phyloP scores from a whole-genome alignment of 2,797 vertebrate species.

The Darevskia mixta region DNA sequence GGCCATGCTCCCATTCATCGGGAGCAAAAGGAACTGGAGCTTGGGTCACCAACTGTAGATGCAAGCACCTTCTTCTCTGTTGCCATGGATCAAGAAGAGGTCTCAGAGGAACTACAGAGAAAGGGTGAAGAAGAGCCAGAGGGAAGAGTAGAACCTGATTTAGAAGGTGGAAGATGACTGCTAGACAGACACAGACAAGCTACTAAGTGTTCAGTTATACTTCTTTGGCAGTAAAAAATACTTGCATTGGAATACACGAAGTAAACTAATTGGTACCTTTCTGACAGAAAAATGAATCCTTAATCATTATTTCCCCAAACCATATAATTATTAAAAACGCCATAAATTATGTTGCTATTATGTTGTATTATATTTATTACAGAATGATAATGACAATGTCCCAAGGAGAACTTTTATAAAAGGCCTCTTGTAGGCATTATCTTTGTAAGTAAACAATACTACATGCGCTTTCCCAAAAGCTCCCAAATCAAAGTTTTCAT shows the following conservation, averaged over 20 bases:
- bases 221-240: neutral
- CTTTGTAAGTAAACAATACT: neutral
- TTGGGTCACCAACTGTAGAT: neutral
- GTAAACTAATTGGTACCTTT: slow-evolving; percentile 1
- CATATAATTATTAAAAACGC: neutral
- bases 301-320: neutral
- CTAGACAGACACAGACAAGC: neutral
- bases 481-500: neutral
- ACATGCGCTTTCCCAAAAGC: neutral
- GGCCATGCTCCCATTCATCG: neutral
- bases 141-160: neutral
- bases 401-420: neutral
- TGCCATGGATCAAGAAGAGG: neutral
- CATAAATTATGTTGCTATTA: neutral
- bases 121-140: neutral
- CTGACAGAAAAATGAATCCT: neutral
- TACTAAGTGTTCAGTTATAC: neutral
- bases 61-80: neutral
- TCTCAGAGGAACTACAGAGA: neutral
- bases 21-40: neutral
- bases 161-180: neutral
- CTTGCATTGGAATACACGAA: neutral
- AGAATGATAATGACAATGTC: neutral
- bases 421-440: neutral
- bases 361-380: neutral